These are phyloP conservation scores for Buathra laborator DNA, from an alignment of 2,888 invertebrate species.

Conservation along the genomic window DNA sequence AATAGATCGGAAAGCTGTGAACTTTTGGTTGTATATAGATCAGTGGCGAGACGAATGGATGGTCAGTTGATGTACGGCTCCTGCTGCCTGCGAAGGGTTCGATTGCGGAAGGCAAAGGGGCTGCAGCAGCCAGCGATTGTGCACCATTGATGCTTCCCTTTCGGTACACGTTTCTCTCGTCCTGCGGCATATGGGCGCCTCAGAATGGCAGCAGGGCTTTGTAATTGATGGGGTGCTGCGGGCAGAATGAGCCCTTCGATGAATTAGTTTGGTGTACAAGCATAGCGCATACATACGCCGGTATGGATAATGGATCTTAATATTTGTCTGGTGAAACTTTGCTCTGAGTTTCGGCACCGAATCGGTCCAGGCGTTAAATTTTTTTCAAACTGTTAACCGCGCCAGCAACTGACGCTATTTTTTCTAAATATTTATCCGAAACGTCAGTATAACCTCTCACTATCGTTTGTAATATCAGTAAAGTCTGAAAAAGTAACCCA, in stretches of 20 bases:
- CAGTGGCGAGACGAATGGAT: conserved; percentile 33
- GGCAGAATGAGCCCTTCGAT: conserved; percentile 51
- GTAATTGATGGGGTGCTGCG: conserved; percentile 55
- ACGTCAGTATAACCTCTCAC: too few relatives aligned
- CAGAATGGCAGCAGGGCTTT: conserved; percentile 46
- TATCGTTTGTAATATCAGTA: too few relatives aligned
- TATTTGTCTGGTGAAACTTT: conserved; percentile 32
- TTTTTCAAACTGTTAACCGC: neutral
- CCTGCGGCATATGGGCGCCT: conserved; percentile 62
- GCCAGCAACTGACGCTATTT: conserved; percentile 31
- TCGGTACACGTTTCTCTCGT: conserved; percentile 11
- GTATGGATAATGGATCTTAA: conserved; percentile 44
- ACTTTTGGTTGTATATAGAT: conserved; percentile 8
- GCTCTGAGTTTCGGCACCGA: conserved; percentile 6
- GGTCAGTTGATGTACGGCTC: conserved; percentile 25
- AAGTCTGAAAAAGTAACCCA: too few relatives aligned
- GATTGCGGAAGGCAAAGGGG: conserved; percentile 15
- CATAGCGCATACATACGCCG: conserved; percentile 49
- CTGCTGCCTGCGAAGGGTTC: conserved; percentile 18
- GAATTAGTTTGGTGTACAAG: conserved; percentile 57
- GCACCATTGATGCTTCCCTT: conserved; percentile 11
- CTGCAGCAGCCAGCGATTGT: conserved; percentile 16
- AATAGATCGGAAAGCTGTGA: conserved; percentile 13
- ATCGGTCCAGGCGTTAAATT: conserved; percentile 28
- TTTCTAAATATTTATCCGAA: too few relatives aligned